phyloP scores from a whole-genome alignment of 2,113 vertebrate genomes.

The Aspiorhynchus laticeps region DNA sequence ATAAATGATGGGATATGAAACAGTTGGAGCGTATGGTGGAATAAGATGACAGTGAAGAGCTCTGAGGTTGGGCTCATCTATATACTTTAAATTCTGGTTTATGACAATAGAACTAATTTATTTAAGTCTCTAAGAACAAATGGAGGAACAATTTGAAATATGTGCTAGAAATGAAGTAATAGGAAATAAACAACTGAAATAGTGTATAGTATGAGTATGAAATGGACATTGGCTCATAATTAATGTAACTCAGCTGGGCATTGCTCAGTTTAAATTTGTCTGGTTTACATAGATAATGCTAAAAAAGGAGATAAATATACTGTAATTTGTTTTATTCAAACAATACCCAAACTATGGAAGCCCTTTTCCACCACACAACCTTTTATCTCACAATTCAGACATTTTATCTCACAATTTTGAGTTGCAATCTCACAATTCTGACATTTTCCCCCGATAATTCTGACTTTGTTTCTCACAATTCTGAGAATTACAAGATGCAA shows the following conservation, averaged over 20 bases:
- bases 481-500: no score
- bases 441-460: no score
- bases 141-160: not conserved
- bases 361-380: not conserved
- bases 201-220: not conserved
- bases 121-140: not conserved
- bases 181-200: not conserved
- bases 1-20: conserved; percentile 34
- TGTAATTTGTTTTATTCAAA: no score
- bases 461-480: no score
- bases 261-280: not conserved
- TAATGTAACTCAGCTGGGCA: not conserved
- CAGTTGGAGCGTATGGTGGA: not conserved
- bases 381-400: not conserved
- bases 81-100: not conserved
- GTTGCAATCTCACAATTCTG: no score
- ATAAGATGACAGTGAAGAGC: not conserved
- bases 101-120: not conserved
- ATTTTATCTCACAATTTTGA: no score
- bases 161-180: not conserved
- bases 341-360: no score
- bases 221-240: not conserved
- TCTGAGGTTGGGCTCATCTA: not conserved
- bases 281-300: not conserved
- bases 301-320: not conserved